phyloP scores from a whole-genome alignment of 2,797 vertebrate genomes.

The Cryptoblepharus egeriae region DNA sequence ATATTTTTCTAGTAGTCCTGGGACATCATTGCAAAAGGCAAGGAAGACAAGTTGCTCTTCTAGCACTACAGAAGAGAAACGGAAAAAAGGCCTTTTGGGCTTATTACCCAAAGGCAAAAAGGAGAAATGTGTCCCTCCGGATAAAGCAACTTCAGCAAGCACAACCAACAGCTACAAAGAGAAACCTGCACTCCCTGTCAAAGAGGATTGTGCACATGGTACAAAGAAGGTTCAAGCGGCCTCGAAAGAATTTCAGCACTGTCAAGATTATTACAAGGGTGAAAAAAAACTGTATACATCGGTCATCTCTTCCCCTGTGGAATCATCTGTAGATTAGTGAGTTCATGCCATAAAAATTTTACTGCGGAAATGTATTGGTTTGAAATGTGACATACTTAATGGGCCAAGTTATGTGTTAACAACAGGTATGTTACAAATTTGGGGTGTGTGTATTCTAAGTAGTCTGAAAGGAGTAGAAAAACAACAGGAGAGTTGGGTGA shows the following conservation, averaged over 20 bases:
- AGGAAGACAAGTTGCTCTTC: conserved; percentile 1
- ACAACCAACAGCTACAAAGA: neutral
- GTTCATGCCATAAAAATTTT: neutral
- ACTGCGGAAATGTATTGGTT: neutral
- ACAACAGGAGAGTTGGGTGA: too few species aligned
- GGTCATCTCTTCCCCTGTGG: conserved; percentile 19
- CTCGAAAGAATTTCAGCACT: neutral
- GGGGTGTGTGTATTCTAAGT: too few species aligned
- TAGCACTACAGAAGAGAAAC: neutral
- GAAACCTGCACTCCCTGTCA: neutral
- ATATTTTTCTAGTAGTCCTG: conserved; percentile 61
- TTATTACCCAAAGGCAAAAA: conserved; percentile 7
- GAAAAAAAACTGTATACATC: neutral
- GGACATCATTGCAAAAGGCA: conserved; percentile 45
- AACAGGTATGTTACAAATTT: too few species aligned
- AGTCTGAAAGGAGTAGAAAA: too few species aligned
- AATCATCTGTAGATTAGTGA: conserved; percentile 62
- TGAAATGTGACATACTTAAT: neutral
- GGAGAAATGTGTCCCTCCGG: conserved; percentile 24
- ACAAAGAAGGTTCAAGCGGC: neutral
- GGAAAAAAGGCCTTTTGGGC: neutral
- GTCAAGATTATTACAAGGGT: conserved; percentile 14
- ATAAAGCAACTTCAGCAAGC: conserved; percentile 13
- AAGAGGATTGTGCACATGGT: neutral
- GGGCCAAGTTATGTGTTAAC: too few species aligned